phyloP scores from a whole-genome alignment of 2,113 vertebrate genomes.

The Malaclemys terrapin region DNA sequence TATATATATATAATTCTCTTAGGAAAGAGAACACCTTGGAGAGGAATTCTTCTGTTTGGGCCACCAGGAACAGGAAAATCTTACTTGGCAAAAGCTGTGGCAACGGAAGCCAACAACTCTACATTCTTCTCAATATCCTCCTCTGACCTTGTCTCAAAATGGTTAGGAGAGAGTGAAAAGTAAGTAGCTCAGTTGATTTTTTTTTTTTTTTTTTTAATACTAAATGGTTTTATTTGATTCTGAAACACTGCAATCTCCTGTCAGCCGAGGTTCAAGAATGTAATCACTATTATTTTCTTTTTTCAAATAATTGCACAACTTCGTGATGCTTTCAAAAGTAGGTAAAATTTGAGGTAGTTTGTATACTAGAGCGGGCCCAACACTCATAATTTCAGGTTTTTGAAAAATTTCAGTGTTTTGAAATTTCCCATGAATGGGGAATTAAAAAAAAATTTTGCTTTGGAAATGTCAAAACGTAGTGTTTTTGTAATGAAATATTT shows the following conservation, averaged over 20 bases:
- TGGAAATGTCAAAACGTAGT: neutral
- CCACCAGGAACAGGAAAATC: slow-evolving; percentile 99
- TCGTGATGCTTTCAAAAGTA: neutral
- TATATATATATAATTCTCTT: slow-evolving; percentile 12
- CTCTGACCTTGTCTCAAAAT: slow-evolving; percentile 97
- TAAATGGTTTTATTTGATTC: neutral
- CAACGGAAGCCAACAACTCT: slow-evolving; percentile 98
- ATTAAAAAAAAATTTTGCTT: neutral
- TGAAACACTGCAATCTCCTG: neutral
- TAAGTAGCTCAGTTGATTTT: slow-evolving; percentile 74
- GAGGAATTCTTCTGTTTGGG: slow-evolving; percentile 96
- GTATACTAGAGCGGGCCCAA: neutral
- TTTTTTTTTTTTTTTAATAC: neutral
- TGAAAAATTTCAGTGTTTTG: neutral
- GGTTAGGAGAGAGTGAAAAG: slow-evolving; percentile 99
- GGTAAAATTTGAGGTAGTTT: neutral
- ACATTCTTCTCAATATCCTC: slow-evolving; percentile 98
- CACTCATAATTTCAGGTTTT: neutral
- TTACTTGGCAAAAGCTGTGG: slow-evolving; percentile 97
- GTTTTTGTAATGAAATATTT: neutral
- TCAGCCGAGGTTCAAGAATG: neutral
- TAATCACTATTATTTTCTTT: neutral
- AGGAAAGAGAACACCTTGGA: slow-evolving; percentile 99
- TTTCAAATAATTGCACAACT: neutral
- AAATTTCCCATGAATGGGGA: neutral